Conservation (phyloP, 1,140 invertebrate genomes). For the Rhagoletis pomonella region DNA sequence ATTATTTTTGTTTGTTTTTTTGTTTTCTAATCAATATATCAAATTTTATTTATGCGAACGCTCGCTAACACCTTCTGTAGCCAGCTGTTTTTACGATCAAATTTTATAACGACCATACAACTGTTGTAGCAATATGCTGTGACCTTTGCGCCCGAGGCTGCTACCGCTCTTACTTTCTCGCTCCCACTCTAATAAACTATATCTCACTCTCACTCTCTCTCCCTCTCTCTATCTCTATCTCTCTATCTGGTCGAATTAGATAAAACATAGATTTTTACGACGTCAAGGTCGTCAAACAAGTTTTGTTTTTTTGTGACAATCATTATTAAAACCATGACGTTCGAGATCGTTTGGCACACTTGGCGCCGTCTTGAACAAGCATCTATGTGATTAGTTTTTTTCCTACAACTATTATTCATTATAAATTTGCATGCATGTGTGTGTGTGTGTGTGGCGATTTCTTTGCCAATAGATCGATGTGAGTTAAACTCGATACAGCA, state of each 20-base stretch:
- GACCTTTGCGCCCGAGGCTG: background rate
- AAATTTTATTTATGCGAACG: constrained; percentile 1
- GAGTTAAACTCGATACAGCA: background rate
- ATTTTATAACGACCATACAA: no score
- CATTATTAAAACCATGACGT: constrained; percentile 63
- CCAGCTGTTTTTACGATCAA: background rate
- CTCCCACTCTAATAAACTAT: background rate
- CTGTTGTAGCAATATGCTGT: background rate
- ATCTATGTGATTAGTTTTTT: constrained; percentile 17
- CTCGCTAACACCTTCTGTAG: background rate
- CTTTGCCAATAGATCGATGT: background rate
- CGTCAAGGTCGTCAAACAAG: constrained; percentile 72
- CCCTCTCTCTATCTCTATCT: background rate
- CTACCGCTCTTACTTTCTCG: background rate
- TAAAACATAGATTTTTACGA: constrained; percentile 61
- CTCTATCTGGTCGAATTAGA: background rate
- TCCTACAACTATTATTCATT: background rate
- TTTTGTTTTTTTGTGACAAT: constrained; percentile 63
- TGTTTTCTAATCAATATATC: constrained; percentile 4
- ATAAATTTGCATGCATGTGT: background rate
- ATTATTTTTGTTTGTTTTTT: background rate
- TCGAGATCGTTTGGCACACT: constrained; percentile 71
- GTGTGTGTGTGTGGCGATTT: background rate
- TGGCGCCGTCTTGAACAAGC: constrained; percentile 70
- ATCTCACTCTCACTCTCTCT: background rate